Base-by-base conservation (phyloP, 2,888 invertebrate genomes). In the Apotomis betuletana region DNA sequence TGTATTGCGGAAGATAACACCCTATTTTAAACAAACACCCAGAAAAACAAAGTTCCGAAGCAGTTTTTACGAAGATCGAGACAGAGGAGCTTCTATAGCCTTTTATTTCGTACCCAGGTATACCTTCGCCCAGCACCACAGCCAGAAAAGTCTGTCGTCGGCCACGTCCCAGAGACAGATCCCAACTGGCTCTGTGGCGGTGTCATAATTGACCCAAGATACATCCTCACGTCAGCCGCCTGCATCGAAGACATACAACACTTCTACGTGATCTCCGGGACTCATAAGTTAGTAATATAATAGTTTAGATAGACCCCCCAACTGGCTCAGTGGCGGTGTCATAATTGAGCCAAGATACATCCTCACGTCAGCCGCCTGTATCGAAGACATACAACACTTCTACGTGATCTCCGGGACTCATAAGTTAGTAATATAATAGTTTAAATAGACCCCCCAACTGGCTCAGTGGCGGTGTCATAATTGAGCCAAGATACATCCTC, bases 321-420 rank as follows among this genome's bases (percentile, higher is more conserved):
- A 27, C 27, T 27, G 27, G 92, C 61, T 89, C 0, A 92, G 91
- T 36, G 90, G 90, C 0, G 91, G 91, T 0, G 88, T 85, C 0
- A 91, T 91, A 55, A 85, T 91, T 2, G 83, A 90, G 27, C 79
- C 85, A 6, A 80, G 81, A 3, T 89, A 86, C 60, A 79, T 92
- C 0, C 80, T 92, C 1, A 91, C 92, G 0, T 92, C 91, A 0
- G 91, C 92, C 0, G 91, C 92, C 0, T 92, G 92, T 63, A 90
- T 92, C 2, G 91, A 91, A 67, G 87, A 91, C 27, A 86, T 79
- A 0, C 83, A 86, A 51, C 85, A 88, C 58, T 91, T 92, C 75
- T 88, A 85, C 52, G 87, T 92, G 0, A 74, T 92, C 10, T 88
- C 92, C 4, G 92, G 92, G 49, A 89, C 88, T 2, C 84, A 87